These are phyloP conservation scores for Hiodon tergisus DNA, from an alignment of 2,113 vertebrate genomes.

Conservation along the genomic window DNA sequence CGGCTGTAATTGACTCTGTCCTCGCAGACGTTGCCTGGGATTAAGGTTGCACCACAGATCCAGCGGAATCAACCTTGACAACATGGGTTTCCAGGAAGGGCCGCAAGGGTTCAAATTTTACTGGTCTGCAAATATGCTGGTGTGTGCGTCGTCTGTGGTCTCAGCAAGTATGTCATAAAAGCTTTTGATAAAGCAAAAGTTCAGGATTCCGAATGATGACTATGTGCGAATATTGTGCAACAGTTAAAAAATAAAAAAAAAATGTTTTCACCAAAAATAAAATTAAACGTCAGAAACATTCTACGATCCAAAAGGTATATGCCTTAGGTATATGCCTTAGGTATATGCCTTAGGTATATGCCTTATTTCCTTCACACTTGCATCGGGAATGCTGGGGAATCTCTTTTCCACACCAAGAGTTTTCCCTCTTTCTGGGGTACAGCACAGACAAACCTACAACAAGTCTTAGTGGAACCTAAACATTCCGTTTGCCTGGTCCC, in stretches of 20 bases:
- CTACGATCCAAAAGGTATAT: too few relatives aligned
- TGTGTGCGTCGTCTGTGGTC: constrained; percentile 1
- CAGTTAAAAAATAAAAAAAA: constrained; percentile 4
- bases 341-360: too few relatives aligned
- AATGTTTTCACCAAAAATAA: not conserved
- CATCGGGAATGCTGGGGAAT: too few relatives aligned
- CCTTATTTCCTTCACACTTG: too few relatives aligned
- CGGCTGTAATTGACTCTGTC: not conserved
- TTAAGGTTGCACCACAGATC: not conserved
- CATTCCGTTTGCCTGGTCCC: too few relatives aligned
- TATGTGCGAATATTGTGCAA: not conserved
- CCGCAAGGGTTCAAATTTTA: constrained; percentile 4
- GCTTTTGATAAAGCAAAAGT: constrained; percentile 7
- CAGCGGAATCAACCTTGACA: not conserved
- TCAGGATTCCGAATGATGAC: not conserved
- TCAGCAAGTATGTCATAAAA: not conserved
- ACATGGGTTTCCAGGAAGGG: constrained; percentile 1
- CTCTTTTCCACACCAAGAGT: not conserved
- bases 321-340: too few relatives aligned
- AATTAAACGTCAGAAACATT: not conserved
- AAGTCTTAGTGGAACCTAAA: too few relatives aligned
- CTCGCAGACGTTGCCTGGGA: constrained; percentile 7
- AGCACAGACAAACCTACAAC: not conserved
- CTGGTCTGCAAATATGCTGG: not conserved
- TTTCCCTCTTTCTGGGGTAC: not conserved